Evolutionary conservation across 2,797 vertebrate genomes (phyloP).

Genomic region (Parotocinclus haroldoi): DNA sequence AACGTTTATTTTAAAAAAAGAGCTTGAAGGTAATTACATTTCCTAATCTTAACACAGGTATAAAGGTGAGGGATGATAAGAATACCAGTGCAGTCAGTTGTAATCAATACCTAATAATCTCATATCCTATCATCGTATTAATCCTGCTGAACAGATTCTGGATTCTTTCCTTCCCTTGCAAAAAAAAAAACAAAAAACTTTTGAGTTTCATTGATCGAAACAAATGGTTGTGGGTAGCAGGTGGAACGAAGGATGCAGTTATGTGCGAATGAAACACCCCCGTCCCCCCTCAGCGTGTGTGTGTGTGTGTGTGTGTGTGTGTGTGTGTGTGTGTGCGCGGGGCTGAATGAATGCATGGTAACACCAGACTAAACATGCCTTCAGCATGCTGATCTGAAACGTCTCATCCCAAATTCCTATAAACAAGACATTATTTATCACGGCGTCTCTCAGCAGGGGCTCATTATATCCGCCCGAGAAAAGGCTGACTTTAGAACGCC

Average conservation of each 20-base stretch:
- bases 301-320: slow-evolving; percentile 14
- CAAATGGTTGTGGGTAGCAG: neutral
- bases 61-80: too few species aligned
- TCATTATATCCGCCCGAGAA: neutral
- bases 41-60: too few species aligned
- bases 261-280: slow-evolving; percentile 6
- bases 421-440: slow-evolving; percentile 31
- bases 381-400: slow-evolving; percentile 19
- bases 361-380: slow-evolving; percentile 9
- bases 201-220: neutral
- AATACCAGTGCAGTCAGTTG: too few species aligned
- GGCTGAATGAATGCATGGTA: slow-evolving; percentile 43
- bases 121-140: too few species aligned
- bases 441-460: slow-evolving; percentile 5
- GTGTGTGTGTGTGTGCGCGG: slow-evolving; percentile 35
- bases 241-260: slow-evolving; percentile 3
- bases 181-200: too few species aligned
- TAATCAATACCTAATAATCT: too few species aligned
- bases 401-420: slow-evolving; percentile 31
- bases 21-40: too few species aligned
- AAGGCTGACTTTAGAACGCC: slow-evolving; percentile 28
- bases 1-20: too few species aligned
- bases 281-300: slow-evolving; percentile 18
- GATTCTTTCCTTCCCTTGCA: too few species aligned
- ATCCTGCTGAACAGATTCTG: too few species aligned